Conservation (phyloP, 2,888 invertebrate species). For the Pecten maximus region DNA sequence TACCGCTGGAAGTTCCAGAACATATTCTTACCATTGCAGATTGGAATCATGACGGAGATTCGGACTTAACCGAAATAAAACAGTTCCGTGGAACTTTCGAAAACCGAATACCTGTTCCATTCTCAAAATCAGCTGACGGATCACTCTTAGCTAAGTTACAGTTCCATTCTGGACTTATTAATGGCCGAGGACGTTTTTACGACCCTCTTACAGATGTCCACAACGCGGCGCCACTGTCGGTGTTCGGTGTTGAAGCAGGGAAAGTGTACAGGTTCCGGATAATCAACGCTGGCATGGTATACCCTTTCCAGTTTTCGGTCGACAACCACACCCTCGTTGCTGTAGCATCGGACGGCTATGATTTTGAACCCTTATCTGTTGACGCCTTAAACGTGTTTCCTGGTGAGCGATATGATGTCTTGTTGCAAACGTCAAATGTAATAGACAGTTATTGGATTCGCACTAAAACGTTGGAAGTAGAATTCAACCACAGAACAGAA, state of each 20-base stretch:
- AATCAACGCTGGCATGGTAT: slow-evolving; percentile 46
- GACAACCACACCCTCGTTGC: slow-evolving; percentile 62
- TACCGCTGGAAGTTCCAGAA: slow-evolving; percentile 41
- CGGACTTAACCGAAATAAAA: slow-evolving; percentile 54
- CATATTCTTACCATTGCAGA: slow-evolving; percentile 67
- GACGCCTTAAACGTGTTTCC: slow-evolving; percentile 65
- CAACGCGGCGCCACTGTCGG: slow-evolving; percentile 56
- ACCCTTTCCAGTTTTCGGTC: slow-evolving; percentile 64
- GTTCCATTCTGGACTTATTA: slow-evolving; percentile 61
- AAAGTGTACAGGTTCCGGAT: slow-evolving; percentile 59
- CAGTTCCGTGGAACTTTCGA: slow-evolving; percentile 53
- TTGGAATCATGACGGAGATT: slow-evolving; percentile 70
- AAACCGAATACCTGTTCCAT: slow-evolving; percentile 37
- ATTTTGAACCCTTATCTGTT: slow-evolving; percentile 53
- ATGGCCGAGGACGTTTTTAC: slow-evolving; percentile 64
- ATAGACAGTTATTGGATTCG: slow-evolving; percentile 68
- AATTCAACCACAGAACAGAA: slow-evolving; percentile 47
- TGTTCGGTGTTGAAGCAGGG: slow-evolving; percentile 52
- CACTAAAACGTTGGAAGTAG: slow-evolving; percentile 59
- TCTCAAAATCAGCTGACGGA: slow-evolving; percentile 41
- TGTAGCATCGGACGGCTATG: slow-evolving; percentile 57
- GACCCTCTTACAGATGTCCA: slow-evolving; percentile 31
- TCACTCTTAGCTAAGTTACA: slow-evolving; percentile 46
- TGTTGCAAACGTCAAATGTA: slow-evolving; percentile 58
- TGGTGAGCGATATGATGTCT: slow-evolving; percentile 70